Evolutionary conservation across 2,888 invertebrate species (phyloP).

Genomic region (Mythimna vitellina): DNA sequence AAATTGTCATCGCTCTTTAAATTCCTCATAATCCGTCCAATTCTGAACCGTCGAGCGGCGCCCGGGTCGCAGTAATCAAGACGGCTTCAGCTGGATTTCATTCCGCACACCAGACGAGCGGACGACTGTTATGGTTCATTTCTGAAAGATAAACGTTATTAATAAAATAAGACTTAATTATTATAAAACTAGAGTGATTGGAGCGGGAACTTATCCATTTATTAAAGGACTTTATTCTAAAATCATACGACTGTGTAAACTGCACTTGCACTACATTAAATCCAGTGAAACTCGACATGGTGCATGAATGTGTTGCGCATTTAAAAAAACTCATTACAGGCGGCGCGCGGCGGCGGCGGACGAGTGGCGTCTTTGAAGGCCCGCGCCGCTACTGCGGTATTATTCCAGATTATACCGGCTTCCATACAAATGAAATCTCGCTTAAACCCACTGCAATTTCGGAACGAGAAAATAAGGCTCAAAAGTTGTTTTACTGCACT

Average conservation of each 20-base stretch:
- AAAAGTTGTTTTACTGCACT: constrained; percentile 87
- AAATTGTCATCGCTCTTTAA: constrained; percentile 89
- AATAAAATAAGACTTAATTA: constrained; percentile 62
- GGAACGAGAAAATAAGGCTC: constrained; percentile 89
- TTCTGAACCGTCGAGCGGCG: constrained; percentile 85
- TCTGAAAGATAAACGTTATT: constrained; percentile 69
- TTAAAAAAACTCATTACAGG: constrained; percentile 90
- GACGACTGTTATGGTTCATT: constrained; percentile 75
- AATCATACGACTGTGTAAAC: constrained; percentile 71
- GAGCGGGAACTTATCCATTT: constrained; percentile 43
- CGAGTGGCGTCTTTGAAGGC: constrained; percentile 90
- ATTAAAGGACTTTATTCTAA: constrained; percentile 54
- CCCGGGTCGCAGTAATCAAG: constrained; percentile 87
- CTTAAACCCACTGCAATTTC: constrained; percentile 90
- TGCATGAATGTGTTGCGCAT: constrained; percentile 88
- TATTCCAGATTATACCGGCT: constrained; percentile 90
- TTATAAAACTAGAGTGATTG: constrained; percentile 47
- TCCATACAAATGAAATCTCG: constrained; percentile 90
- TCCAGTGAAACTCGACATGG: constrained; percentile 79
- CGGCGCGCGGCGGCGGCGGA: constrained; percentile 81
- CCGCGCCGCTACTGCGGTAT: constrained; percentile 87
- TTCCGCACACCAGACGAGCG: constrained; percentile 80
- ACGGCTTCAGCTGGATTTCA: constrained; percentile 88
- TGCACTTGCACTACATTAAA: constrained; percentile 79
- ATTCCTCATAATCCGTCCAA: constrained; percentile 90